phyloP scores from a whole-genome alignment of 2,888 invertebrate genomes.

The Gryllus longicercus region DNA sequence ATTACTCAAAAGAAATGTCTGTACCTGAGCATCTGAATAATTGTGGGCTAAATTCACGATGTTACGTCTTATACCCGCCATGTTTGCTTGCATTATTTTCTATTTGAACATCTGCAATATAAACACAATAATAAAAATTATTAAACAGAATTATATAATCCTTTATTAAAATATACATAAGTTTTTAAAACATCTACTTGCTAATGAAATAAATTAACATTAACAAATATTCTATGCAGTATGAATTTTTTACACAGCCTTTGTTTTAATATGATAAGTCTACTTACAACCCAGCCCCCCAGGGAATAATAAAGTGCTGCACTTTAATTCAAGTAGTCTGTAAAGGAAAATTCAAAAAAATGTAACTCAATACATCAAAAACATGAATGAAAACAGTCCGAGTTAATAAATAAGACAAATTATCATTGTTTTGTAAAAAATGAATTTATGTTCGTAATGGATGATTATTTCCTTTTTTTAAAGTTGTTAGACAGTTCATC shows the following conservation, averaged over 20 bases:
- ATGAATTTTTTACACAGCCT: not conserved
- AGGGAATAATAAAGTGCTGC: not conserved
- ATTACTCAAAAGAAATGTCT: constrained; percentile 26
- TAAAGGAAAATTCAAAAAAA: not conserved
- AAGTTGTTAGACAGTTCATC: no score
- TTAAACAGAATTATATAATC: no score
- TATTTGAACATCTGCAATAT: constrained; percentile 52
- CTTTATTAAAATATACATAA: no score
- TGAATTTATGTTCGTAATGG: not conserved
- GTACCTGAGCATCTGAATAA: constrained; percentile 97
- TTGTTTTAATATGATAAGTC: not conserved
- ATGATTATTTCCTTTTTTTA: not conserved
- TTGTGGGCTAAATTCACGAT: constrained; percentile 99
- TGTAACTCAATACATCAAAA: not conserved
- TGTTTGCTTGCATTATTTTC: constrained; percentile 91
- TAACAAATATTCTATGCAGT: not conserved
- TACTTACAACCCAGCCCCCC: constrained; percentile 17
- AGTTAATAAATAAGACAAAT: not conserved
- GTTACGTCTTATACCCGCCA: constrained; percentile 92
- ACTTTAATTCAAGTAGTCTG: not conserved
- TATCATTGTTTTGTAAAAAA: not conserved
- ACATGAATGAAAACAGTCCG: not conserved
- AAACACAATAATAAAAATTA: not conserved
- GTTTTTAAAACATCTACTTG: not conserved
- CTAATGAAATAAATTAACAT: not conserved